These are phyloP conservation scores for Abramis brama DNA, from an alignment of 2,113 vertebrate species.

Conservation along the genomic window DNA sequence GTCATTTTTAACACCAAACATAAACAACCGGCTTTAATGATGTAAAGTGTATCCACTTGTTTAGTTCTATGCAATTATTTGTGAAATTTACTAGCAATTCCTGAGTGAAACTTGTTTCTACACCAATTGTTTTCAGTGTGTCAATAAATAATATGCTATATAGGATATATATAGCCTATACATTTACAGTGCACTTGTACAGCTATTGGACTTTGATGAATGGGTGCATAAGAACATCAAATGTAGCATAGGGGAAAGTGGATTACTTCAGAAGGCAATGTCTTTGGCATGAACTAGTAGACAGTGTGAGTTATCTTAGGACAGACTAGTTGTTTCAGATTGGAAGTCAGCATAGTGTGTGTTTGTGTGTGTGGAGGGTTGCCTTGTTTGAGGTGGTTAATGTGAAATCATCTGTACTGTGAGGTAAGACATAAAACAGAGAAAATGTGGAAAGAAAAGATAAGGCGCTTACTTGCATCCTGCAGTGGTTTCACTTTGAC, in stretches of 20 bases:
- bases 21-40: too few relatives aligned
- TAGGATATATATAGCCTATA: not conserved
- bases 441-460: not conserved
- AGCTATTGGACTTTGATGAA: not conserved
- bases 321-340: not conserved
- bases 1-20: too few relatives aligned
- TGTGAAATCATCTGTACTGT: constrained; percentile 2
- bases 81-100: too few relatives aligned
- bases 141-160: too few relatives aligned
- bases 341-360: not conserved
- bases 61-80: too few relatives aligned
- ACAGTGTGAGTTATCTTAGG: not conserved
- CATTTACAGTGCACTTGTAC: not conserved
- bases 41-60: too few relatives aligned
- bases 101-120: too few relatives aligned
- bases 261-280: not conserved
- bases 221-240: not conserved
- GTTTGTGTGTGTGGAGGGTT: not conserved
- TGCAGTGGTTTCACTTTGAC: constrained; percentile 16
- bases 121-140: too few relatives aligned
- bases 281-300: not conserved
- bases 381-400: constrained; percentile 23
- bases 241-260: not conserved
- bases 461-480: constrained; percentile 22
- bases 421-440: not conserved